These are phyloP conservation scores for Astur gentilis DNA, from an alignment of 2,113 vertebrate species.

Conservation along the genomic window DNA sequence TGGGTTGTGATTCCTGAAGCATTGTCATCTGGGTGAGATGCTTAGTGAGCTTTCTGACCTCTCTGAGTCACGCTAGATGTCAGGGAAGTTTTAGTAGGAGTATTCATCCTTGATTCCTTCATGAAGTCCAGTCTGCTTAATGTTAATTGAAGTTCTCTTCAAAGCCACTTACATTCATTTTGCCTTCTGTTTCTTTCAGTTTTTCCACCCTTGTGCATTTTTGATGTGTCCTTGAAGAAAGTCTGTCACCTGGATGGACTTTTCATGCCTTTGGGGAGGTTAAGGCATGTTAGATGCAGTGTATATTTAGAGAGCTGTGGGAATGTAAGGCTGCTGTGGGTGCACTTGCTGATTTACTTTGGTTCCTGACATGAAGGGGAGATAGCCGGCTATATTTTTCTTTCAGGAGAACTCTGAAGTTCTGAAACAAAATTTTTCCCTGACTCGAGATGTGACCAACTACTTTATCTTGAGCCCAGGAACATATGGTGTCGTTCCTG, in stretches of 20 bases:
- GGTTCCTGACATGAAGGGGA: background rate
- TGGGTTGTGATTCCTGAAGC: background rate
- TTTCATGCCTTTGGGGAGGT: background rate
- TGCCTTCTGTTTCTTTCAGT: background rate
- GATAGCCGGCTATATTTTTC: background rate
- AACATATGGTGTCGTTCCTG: conserved; percentile 43
- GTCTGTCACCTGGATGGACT: background rate
- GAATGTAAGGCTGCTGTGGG: background rate
- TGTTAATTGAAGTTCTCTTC: background rate
- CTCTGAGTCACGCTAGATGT: background rate
- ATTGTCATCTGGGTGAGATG: background rate
- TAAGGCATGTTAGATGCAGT: background rate
- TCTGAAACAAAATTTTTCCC: background rate
- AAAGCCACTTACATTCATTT: background rate
- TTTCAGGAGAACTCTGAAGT: conserved; percentile 15
- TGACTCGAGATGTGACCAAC: conserved; percentile 36
- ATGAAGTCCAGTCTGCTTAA: background rate
- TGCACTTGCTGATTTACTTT: background rate
- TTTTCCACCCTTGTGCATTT: background rate
- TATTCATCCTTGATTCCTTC: background rate
- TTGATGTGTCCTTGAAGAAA: background rate
- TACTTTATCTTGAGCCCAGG: conserved; percentile 52
- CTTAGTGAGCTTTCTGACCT: background rate
- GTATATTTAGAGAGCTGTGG: background rate
- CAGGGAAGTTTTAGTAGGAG: background rate